Conservation (phyloP, 2,113 vertebrate species). For the Malurus cyaneus region DNA sequence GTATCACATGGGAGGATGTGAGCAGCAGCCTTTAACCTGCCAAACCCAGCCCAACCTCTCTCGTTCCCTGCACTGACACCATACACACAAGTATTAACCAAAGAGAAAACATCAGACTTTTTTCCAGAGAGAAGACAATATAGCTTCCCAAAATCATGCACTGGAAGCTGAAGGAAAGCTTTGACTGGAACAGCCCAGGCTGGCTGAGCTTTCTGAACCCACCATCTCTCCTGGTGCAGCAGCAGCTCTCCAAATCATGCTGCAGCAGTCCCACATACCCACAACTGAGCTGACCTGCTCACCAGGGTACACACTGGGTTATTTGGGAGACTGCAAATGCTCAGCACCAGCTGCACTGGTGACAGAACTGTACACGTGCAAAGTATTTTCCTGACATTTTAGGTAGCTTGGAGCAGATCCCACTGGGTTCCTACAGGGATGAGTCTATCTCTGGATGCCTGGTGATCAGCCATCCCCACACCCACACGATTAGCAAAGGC, state of each 20-base stretch:
- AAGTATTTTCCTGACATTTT: not conserved
- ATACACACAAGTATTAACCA: not conserved
- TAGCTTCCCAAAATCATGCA: rapidly evolving
- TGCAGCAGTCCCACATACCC: not conserved
- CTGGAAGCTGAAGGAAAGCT: not conserved
- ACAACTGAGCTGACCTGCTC: not conserved
- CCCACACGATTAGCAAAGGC: not conserved
- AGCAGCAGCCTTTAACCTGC: not conserved
- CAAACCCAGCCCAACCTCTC: rapidly evolving
- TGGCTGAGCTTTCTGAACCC: not conserved
- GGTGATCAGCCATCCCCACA: not conserved
- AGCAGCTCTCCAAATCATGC: not conserved
- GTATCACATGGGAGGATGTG: not conserved
- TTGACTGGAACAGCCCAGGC: not conserved
- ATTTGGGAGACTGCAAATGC: not conserved
- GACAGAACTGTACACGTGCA: rapidly evolving
- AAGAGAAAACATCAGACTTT: not conserved
- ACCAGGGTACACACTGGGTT: rapidly evolving
- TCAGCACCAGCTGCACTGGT: too few species aligned
- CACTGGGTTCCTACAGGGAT: not conserved
- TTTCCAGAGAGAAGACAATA: not conserved
- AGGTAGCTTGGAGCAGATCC: not conserved
- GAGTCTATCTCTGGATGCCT: not conserved
- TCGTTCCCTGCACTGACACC: not conserved
- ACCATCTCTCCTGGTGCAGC: not conserved